These are phyloP conservation scores for Andrena bucephala DNA, from an alignment of 2,888 invertebrate genomes.

Conservation along the genomic window DNA sequence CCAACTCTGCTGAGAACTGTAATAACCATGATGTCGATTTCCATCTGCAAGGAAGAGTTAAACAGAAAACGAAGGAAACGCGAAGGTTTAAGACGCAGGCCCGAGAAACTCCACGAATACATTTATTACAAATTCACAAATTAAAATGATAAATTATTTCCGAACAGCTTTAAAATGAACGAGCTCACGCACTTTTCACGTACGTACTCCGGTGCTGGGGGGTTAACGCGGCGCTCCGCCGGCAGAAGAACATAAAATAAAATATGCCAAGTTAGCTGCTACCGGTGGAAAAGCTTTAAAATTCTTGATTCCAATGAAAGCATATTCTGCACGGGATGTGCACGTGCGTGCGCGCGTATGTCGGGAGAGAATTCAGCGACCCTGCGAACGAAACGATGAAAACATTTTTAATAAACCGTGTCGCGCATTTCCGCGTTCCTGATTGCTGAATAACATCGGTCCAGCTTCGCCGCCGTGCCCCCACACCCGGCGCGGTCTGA, in stretches of 20 bases:
- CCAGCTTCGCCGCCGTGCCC: not conserved
- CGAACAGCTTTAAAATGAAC: conserved; percentile 2
- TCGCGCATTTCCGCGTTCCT: not conserved
- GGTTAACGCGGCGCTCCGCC: not conserved
- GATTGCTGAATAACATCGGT: not conserved
- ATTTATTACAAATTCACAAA: conserved; percentile 12
- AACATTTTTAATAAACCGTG: conserved; percentile 34
- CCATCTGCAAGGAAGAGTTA: not conserved
- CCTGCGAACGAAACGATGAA: not conserved
- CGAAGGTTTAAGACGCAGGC: conserved; percentile 2
- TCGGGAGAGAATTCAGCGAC: not conserved
- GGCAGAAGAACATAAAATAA: not conserved
- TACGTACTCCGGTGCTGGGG: not conserved
- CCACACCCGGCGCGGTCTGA: not conserved
- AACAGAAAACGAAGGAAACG: not conserved
- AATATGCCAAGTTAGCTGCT: not conserved
- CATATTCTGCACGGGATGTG: not conserved
- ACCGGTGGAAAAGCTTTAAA: not conserved
- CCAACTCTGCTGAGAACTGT: not conserved
- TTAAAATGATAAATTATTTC: conserved; percentile 32
- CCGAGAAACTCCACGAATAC: not conserved
- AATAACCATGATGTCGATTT: too few species aligned
- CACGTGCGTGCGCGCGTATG: not conserved
- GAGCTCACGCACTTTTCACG: conserved; percentile 14
- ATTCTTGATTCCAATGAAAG: not conserved